Evolutionary conservation across 2,888 invertebrate genomes (phyloP), one percentile per base, ranked within the genome.

Genomic region (Dorcus parallelipipedus): DNA sequence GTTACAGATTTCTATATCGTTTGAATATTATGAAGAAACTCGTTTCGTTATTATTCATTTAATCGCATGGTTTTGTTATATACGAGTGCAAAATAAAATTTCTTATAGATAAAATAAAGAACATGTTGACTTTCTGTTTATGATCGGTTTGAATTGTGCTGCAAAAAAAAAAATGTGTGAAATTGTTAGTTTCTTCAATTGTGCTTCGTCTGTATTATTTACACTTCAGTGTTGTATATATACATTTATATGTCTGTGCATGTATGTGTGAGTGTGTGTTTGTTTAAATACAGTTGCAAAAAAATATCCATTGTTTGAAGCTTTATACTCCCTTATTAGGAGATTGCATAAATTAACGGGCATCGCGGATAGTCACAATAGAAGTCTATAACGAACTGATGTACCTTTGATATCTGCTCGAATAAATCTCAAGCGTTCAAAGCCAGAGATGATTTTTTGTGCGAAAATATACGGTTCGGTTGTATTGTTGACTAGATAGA

Each of bases 401-500:
- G 70, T 71, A 70, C 69, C 72, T 71, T 71, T 67, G 71, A 72
- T 72, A 72, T 70, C 72, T 70, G 66, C 63, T 66, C 67, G 70
- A 70, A 75, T 75, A 73, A 73, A 73, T 74, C 74, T 73, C 70
- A 67, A 58, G 65, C 70, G 70, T 69, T 73, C 71, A 70, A 33
- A 73, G 72, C 72, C 71, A 71, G 68, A 74, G 73, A 73, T 72
- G 70, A 73, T 75, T 75, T 76, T 74, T 76, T 73, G 72, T 68
- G 72, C 70, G 71, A 73, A 72, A 72, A 71, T 72, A 71, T 69
- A 73, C 70, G 69, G 72, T 72, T 72, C 71, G 69, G 72, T 72
- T 70, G 75, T 74, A 75, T 75, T 55, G 75, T 76, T 72, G 75
- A 75, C 73, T 74, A 75, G 74, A 74, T 73, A 71, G 73, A 74